Conservation (phyloP, 2,113 vertebrate genomes). For the Pseudopodoces humilis region DNA sequence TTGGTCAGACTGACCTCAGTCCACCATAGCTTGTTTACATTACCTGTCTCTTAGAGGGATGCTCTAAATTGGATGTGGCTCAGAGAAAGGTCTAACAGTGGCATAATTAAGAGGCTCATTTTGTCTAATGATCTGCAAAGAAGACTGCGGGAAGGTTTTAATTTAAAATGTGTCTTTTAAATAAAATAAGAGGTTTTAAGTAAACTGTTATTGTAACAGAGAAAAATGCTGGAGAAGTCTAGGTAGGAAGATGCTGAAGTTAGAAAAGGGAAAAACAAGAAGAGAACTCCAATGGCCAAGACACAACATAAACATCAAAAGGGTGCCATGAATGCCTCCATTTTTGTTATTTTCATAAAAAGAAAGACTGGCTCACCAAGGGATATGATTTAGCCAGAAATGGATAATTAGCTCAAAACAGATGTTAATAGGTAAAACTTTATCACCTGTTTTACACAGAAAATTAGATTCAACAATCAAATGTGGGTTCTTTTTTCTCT, state of each 20-base stretch:
- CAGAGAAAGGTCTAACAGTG: not conserved
- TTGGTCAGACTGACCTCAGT: not conserved
- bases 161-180: not conserved
- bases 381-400: constrained; percentile 23
- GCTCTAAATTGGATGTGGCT: not conserved
- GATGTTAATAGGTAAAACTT: constrained; percentile 60
- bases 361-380: not conserved
- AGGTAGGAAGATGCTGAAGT: not conserved
- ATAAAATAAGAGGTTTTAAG: not conserved
- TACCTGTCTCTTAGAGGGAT: not conserved
- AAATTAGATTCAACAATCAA: constrained; percentile 48
- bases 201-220: not conserved
- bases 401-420: constrained; percentile 43
- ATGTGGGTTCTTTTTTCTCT: not conserved
- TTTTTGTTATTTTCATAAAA: not conserved
- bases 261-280: not conserved
- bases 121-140: not conserved
- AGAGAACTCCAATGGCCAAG: not conserved
- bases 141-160: not conserved
- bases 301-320: not conserved
- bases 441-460: constrained; percentile 55
- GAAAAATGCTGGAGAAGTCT: not conserved
- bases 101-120: not conserved
- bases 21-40: not conserved
- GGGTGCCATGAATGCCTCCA: not conserved